Base-by-base conservation (phyloP, 1,140 invertebrate species). In the Diorhabda carinulata region DNA sequence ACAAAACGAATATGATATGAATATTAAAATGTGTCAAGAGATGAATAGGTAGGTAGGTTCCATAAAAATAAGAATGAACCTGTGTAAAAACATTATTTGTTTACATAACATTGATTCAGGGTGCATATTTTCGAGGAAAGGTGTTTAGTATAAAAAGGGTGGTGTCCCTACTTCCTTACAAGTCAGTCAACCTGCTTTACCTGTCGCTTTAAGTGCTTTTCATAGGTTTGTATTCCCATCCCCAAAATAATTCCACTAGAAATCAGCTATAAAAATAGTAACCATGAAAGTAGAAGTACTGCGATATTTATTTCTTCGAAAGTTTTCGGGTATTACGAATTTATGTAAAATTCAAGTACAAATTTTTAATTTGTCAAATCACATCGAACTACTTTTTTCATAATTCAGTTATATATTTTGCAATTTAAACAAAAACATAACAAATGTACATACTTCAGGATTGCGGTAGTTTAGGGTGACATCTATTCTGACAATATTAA, bases 141-240 rank as follows among this genome's bases (percentile, higher is more conserved):
- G 64, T 57, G 59, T 61, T 59, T 66, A 52, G 43, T 65, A 45
- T 40, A 25, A 44, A 66, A 61, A 59, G n/a, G 47, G 62, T 56
- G 65, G 69, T 70, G 69, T 70, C 61, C 61, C 65, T 52, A 66
- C 65, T 64, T 43, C 56, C n/a, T 52, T 43, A 62, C 42, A 62
- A 62, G 61, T 62, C 61, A 62, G 7, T 62, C 61, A 43, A 62
- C 52, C 47, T 52, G 47, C 47, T n/a, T 70, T 66, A 70, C 45
- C 69, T 70, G 69, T 70, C 69, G 41, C 4, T 43, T 70, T 62
- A 41, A 70, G 69, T 70, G 69, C 64, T 70, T 70, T 52, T 52
- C 47, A 52, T 6, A 52, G 47, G 2, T 52, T n/a, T 52, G 47
- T 52, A n/a, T n/a, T 8, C 47, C 47, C 47, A 52, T 52, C 3